Evolutionary conservation across 1,140 invertebrate species (phyloP).

Genomic region (Temnothorax longispinosus): DNA sequence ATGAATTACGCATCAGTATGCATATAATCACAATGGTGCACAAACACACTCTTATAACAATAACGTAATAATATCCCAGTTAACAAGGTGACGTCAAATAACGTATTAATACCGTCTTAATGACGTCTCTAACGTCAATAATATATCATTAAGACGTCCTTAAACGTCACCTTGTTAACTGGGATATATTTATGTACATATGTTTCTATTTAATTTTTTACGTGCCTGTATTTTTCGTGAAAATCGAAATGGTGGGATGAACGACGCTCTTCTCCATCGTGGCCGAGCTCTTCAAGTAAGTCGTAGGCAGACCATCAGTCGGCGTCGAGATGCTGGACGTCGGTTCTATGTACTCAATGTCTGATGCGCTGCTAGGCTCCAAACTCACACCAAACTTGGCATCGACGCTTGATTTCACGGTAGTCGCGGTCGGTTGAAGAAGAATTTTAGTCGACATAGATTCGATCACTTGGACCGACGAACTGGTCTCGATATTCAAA

Average conservation of each 20-base stretch:
- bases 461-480: constrained; percentile 82
- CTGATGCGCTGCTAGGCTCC: constrained; percentile 77
- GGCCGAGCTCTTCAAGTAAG: constrained; percentile 63
- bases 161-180: no score
- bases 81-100: no score
- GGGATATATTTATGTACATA: background rate
- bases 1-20: background rate
- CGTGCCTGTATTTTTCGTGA: constrained; percentile 65
- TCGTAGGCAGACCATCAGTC: constrained; percentile 78
- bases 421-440: constrained; percentile 70
- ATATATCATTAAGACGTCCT: no score
- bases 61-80: no score
- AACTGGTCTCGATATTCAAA: constrained; percentile 82
- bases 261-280: constrained; percentile 39
- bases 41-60: background rate
- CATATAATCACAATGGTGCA: background rate
- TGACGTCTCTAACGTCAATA: no score
- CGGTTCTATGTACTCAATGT: constrained; percentile 49
- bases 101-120: no score
- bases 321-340: constrained; percentile 74
- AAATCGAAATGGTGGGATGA: constrained; percentile 5
- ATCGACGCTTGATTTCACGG: constrained; percentile 5
- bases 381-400: constrained; percentile 39
- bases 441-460: constrained; percentile 73
- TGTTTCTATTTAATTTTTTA: background rate